Evolutionary conservation across 2,113 vertebrate species (phyloP).

Genomic region (Lasiurus cinereus): DNA sequence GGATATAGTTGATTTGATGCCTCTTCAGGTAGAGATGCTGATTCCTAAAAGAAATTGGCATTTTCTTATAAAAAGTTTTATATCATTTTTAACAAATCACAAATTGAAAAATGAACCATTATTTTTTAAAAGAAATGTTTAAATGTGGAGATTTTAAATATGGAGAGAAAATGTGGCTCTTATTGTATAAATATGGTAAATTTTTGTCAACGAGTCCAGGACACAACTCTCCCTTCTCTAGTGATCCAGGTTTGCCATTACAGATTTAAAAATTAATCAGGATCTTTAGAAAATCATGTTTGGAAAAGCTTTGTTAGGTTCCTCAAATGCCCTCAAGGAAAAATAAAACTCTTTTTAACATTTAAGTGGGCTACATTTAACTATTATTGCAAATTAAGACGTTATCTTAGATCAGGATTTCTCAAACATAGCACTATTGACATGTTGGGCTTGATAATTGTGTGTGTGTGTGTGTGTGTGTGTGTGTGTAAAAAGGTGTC

Average conservation of each 20-base stretch:
- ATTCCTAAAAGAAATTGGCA: slow-evolving; percentile 83
- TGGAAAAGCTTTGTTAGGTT: neutral
- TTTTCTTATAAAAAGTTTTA: neutral
- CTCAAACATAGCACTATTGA: neutral
- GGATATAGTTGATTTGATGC: slow-evolving; percentile 71
- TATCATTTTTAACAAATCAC: neutral
- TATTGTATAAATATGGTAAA: slow-evolving; percentile 11
- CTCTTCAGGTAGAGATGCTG: slow-evolving; percentile 65
- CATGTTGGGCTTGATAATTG: neutral
- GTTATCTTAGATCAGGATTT: neutral
- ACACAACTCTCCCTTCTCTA: neutral
- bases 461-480: neutral
- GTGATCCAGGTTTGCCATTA: neutral
- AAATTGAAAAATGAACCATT: too few relatives aligned
- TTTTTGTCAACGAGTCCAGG: neutral
- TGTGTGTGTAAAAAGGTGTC: neutral
- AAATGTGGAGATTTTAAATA: neutral
- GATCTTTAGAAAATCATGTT: slow-evolving; percentile 22
- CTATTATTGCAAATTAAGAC: neutral
- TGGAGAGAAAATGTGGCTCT: neutral
- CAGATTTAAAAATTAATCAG: neutral
- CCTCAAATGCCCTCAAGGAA: neutral
- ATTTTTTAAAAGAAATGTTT: neutral
- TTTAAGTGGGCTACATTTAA: neutral
- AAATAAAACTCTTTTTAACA: neutral